These are phyloP conservation scores for Philereme transversata DNA, from an alignment of 2,888 invertebrate genomes.

Conservation along the genomic window DNA sequence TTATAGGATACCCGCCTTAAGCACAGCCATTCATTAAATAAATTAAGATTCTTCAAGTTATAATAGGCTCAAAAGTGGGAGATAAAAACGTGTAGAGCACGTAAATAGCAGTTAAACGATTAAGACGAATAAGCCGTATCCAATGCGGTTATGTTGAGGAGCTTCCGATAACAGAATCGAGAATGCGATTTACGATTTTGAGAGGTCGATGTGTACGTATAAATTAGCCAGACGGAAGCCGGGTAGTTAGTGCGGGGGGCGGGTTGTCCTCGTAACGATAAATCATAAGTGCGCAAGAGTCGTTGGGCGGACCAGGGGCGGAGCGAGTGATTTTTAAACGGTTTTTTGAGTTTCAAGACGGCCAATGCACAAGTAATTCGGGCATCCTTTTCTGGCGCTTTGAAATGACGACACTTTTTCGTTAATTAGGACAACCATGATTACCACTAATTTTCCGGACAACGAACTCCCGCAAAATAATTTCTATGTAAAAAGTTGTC, in stretches of 20 bases:
- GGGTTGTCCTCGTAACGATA: slow-evolving; percentile 79
- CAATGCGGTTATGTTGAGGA: slow-evolving; percentile 55
- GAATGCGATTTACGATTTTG: slow-evolving; percentile 71
- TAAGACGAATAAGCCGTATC: slow-evolving; percentile 61
- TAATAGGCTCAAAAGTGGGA: slow-evolving; percentile 36
- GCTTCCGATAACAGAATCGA: slow-evolving; percentile 62
- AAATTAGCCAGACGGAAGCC: slow-evolving; percentile 77
- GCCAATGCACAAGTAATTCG: slow-evolving; percentile 77
- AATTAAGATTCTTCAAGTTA: slow-evolving; percentile 39
- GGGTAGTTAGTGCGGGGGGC: slow-evolving; percentile 77
- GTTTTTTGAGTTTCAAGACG: slow-evolving; percentile 78
- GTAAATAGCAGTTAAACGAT: slow-evolving; percentile 56
- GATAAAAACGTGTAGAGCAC: slow-evolving; percentile 48
- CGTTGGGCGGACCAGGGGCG: slow-evolving; percentile 78
- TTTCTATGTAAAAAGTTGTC: slow-evolving; percentile 28
- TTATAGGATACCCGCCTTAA: slow-evolving; percentile 9
- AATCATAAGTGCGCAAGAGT: slow-evolving; percentile 81
- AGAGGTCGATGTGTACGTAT: slow-evolving; percentile 68
- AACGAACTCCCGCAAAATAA: slow-evolving; percentile 42
- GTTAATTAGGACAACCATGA: slow-evolving; percentile 79
- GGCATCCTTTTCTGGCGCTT: slow-evolving; percentile 76
- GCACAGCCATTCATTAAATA: slow-evolving; percentile 26
- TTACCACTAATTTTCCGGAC: slow-evolving; percentile 72
- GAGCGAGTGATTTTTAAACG: slow-evolving; percentile 82
- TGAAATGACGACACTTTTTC: slow-evolving; percentile 77